Evolutionary conservation across 2,113 vertebrate species (phyloP), one percentile per base, ranked within the genome.

Genomic region (Piaya cayana): DNA sequence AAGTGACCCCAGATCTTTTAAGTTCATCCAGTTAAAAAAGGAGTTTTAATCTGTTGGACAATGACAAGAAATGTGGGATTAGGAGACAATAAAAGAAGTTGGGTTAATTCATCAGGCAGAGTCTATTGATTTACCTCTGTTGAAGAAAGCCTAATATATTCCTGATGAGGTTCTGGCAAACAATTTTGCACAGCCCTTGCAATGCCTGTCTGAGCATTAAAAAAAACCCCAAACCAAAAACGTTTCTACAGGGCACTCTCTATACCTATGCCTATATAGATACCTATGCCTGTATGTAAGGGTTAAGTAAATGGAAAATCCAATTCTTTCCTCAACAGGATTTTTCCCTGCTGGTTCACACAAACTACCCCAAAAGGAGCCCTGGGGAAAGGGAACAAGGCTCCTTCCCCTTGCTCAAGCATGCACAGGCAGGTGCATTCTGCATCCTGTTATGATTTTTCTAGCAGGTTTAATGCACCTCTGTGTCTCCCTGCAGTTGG

Each of bases 261-360:
- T 47, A 11, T 45, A 77, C 64, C 32, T 90, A 63, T 52, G 88
- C 68, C 60, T 83, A 56, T 64, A 43, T 39, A 12, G 39, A 39
- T 42, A 77, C 59, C 32, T 90, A 63, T 52, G 88, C 68, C 60
- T 83, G 56, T 64, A 43, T 23, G 52, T 43, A 88, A 90, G 76
- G 64, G 82, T 92, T 86, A 88, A 92, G 92, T 42, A 92, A 86
- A 96, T 84, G 86, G 82, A 90, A 96, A 97, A 92, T 92, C 88
- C 92, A 90, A 88, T n/a, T 90, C 60, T 56, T 92, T 90, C 75
- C 56, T 55, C 34, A 93, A 50, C 37, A 74, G 63, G 67, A 87
- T 70, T 85, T 89, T 89, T 95, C 84, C 84, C 91, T 69, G 67
- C 62, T 91, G 79, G 56, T 65, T 93, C 82, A 83, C 23, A 59